Evolutionary conservation across 2,797 vertebrate species (phyloP).

Genomic region (Thamnophis elegans): DNA sequence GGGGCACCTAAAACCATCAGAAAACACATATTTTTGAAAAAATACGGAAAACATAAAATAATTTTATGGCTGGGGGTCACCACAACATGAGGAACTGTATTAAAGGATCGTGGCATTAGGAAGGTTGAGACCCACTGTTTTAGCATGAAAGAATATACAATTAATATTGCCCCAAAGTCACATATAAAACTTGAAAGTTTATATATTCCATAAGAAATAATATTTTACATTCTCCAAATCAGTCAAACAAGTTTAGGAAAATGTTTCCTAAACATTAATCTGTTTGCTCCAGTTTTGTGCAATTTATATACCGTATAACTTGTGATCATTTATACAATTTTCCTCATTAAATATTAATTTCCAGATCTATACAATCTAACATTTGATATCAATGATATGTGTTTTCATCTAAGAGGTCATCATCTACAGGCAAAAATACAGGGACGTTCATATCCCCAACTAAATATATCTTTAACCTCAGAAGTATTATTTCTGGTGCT

Average conservation of each 20-base stretch:
- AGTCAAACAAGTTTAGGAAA: constrained; percentile 10
- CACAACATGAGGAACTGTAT: no score
- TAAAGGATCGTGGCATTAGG: no score
- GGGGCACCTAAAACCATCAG: no score
- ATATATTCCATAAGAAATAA: neutral
- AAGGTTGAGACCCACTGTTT: no score
- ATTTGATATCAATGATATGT: neutral
- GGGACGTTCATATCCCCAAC: neutral
- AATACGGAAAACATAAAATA: no score
- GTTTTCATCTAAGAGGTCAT: neutral
- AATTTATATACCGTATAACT: neutral
- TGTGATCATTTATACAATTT: neutral
- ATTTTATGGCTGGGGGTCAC: no score
- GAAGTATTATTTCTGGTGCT: neutral
- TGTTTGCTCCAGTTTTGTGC: neutral
- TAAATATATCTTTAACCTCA: neutral
- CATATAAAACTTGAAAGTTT: neutral
- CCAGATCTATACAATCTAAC: neutral
- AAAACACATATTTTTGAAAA: no score
- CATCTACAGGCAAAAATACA: neutral
- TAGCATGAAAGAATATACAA: neutral
- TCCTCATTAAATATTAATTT: neutral
- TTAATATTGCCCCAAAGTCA: neutral
- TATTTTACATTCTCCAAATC: constrained; percentile 11
- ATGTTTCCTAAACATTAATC: neutral